Percentiles rank a stretch among this genome's conserved stretches.
phyloP scores from a whole-genome alignment of 1,140 invertebrate genomes.

The Aporrectodea caliginosa region DNA sequence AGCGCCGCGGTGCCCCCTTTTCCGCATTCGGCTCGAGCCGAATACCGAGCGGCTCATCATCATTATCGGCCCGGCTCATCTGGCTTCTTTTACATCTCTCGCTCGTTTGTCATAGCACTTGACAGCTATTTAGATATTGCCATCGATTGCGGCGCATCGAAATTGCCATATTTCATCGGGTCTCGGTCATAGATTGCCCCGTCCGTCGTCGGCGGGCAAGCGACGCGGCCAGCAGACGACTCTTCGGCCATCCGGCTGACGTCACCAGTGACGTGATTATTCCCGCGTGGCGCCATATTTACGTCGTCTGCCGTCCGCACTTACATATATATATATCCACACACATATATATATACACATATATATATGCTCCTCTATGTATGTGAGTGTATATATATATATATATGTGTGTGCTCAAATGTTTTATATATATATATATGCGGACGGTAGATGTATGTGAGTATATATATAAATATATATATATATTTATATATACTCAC shows the following conservation, averaged over 20 bases:
- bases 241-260: neutral
- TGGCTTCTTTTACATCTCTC: neutral
- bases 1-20: neutral
- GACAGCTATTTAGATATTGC: neutral
- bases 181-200: neutral
- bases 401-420: too few species aligned
- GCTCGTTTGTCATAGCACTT: neutral
- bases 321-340: too few species aligned
- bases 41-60: neutral
- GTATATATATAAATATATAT: too few species aligned
- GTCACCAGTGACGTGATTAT: neutral
- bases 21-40: neutral
- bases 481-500: too few species aligned
- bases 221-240: too few species aligned
- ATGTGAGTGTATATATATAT: too few species aligned
- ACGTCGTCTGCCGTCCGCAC: too few species aligned
- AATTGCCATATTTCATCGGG: neutral
- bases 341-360: too few species aligned
- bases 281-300: neutral
- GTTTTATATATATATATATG: too few species aligned
- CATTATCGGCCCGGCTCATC: neutral
- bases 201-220: too few species aligned
- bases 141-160: neutral
- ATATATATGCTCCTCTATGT: too few species aligned
- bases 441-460: too few species aligned